phyloP scores from a whole-genome alignment of 2,888 invertebrate genomes.

The Mactromeris polynyma region DNA sequence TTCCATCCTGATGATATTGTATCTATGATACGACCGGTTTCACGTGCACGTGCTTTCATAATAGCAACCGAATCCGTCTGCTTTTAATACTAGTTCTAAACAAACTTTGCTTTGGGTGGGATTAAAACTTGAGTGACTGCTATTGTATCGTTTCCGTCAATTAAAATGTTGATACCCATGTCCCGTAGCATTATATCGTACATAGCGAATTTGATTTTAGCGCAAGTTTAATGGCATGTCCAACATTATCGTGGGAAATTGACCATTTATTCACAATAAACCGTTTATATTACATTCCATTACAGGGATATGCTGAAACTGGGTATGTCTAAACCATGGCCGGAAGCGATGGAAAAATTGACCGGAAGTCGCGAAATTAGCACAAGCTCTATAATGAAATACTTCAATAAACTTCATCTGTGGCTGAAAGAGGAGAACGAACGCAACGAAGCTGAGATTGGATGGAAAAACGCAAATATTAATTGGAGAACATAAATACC shows the following conservation, averaged over 20 bases:
- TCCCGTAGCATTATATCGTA: background rate
- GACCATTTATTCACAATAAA: background rate
- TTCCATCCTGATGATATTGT: background rate
- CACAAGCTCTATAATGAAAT: constrained; percentile 92
- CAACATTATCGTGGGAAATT: background rate
- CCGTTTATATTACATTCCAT: background rate
- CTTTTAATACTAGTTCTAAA: background rate
- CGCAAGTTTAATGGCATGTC: background rate
- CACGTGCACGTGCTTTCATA: background rate
- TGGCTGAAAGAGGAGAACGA: constrained; percentile 89
- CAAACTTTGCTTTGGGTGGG: background rate
- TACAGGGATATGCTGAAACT: constrained; percentile 87
- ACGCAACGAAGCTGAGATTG: constrained; percentile 39
- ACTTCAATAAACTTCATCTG: constrained; percentile 93
- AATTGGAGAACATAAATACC: constrained; percentile 49
- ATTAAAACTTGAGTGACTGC: background rate
- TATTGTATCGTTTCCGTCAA: constrained; percentile 2
- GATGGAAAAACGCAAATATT: constrained; percentile 66
- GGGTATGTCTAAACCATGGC: constrained; percentile 88
- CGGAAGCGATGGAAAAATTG: constrained; percentile 93
- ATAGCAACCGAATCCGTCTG: background rate
- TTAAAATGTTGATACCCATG: background rate
- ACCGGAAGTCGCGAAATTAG: constrained; percentile 91
- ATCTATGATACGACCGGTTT: background rate
- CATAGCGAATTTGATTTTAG: background rate